Evolutionary conservation across 1,140 invertebrate genomes (phyloP).

Genomic region (Papilio aristodemus): DNA sequence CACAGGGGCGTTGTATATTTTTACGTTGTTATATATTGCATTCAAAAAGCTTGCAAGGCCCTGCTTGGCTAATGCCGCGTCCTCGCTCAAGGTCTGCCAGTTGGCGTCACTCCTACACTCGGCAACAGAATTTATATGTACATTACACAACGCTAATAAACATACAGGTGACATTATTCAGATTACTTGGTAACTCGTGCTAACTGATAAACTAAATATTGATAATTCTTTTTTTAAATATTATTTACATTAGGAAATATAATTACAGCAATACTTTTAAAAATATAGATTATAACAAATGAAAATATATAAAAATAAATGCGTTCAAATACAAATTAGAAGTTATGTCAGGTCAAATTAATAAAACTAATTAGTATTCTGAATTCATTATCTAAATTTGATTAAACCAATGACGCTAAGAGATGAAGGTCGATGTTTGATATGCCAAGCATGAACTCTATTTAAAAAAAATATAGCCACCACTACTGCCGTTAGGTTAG

Average conservation of each 20-base stretch:
- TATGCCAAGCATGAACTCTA: slow-evolving; percentile 13
- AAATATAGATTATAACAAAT: too few species aligned
- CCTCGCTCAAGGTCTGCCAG: slow-evolving; percentile 69
- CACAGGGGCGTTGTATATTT: too few species aligned
- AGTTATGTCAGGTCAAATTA: background rate
- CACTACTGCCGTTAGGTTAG: background rate
- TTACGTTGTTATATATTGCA: too few species aligned
- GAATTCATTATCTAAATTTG: slow-evolving; percentile 4
- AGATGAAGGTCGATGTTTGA: slow-evolving; percentile 23
- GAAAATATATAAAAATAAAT: background rate
- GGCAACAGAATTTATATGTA: slow-evolving; percentile 58
- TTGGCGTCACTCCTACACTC: slow-evolving; percentile 69
- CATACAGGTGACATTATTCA: background rate
- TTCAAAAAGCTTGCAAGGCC: slow-evolving; percentile 67
- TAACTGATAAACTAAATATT: too few species aligned
- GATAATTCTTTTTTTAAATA: too few species aligned
- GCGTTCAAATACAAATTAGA: background rate
- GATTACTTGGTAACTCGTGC: background rate
- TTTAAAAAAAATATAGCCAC: slow-evolving; percentile 8
- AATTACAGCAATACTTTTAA: too few species aligned
- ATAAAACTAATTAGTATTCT: slow-evolving; percentile 24
- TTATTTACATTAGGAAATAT: too few species aligned
- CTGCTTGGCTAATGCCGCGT: slow-evolving; percentile 67
- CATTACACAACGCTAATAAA: slow-evolving; percentile 26
- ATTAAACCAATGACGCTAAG: slow-evolving; percentile 11